Base-by-base conservation (phyloP, 2,888 invertebrate genomes). In the Plebejus melissa region DNA sequence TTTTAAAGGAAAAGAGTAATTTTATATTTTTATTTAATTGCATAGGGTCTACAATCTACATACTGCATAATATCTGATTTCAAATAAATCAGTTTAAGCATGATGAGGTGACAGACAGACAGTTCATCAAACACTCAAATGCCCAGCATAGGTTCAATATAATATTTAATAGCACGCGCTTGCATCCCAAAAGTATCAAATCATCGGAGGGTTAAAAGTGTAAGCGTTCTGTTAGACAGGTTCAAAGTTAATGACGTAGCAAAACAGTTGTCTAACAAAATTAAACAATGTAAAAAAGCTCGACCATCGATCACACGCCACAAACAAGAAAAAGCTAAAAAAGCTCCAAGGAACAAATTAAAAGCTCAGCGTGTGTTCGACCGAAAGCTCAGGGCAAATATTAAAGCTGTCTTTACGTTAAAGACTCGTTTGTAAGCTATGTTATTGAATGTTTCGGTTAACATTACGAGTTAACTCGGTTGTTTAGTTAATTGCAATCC, bases 331-430 rank as follows among this genome's bases (percentile, higher is more conserved):
- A 88, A 88, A 88, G 87, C 85, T 86, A 88, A 90, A 88, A 89
- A 90, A 88, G 92, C 91, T 90, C 90, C 87, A 88, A 87, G 90
- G 90, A 92, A 91, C 92, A 92, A 93, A 93, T 93, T 93, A 92
- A 92, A 93, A 87, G 91, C 92, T 84, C 93, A 92, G 93, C 93
- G 87, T 93, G 93, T 89, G 89, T 88, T 88, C 83, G 83, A 78
- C 80, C 82, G 83, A 80, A 83, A 84, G 86, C 87, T 86, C 82
- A 90, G 86, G 90, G 90, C 90, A 90, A 91, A 91, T 92, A 92
- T 93, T 91, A 91, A 91, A 91, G 84, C 91, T 92, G 92, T 93
- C 91, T 81, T 81, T 81, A 79, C 80, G 80, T 80, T 80, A 80
- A 80, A 78, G 77, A 77, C 79, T 78, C 80, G 80, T 79, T 80